Percentiles rank a stretch among this genome's conserved stretches.
These are phyloP conservation scores for Arctia plantaginis DNA, from an alignment of 2,888 invertebrate genomes.

Conservation along the genomic window DNA sequence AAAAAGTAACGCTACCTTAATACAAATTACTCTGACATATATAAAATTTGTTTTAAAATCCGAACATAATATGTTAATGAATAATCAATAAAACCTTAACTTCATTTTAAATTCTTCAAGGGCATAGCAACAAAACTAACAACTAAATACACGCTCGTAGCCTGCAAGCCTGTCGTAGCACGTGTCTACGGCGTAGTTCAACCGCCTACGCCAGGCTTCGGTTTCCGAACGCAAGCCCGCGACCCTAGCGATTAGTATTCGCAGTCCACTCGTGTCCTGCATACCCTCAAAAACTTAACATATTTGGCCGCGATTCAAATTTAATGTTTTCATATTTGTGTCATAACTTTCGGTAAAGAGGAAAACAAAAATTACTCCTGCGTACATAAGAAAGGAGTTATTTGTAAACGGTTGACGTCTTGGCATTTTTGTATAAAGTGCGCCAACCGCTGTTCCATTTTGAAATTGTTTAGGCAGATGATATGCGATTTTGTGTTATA, in stretches of 20 bases:
- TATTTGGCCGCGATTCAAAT: slow-evolving; percentile 84
- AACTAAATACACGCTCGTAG: slow-evolving; percentile 46
- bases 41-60: background rate
- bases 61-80: background rate
- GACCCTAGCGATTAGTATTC: slow-evolving; percentile 73
- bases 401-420: slow-evolving; percentile 83
- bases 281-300: slow-evolving; percentile 77
- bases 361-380: slow-evolving; percentile 79
- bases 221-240: slow-evolving; percentile 50
- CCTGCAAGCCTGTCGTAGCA: slow-evolving; percentile 68
- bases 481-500: slow-evolving; percentile 74
- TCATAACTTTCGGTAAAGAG: slow-evolving; percentile 79
- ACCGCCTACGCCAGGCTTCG: slow-evolving; percentile 39
- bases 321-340: slow-evolving; percentile 83
- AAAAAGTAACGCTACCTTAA: background rate
- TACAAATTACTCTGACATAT: background rate
- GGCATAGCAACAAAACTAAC: slow-evolving; percentile 29
- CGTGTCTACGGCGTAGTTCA: slow-evolving; percentile 74
- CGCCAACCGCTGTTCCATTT: slow-evolving; percentile 74
- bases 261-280: slow-evolving; percentile 66
- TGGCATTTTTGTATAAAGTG: slow-evolving; percentile 82
- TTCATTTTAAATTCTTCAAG: slow-evolving; percentile 34
- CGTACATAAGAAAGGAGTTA: slow-evolving; percentile 76
- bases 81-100: background rate
- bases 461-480: slow-evolving; percentile 79